Evolutionary conservation across 2,888 invertebrate species (phyloP), one percentile per base, ranked within the genome.

Genomic region (Diogma glabrata): DNA sequence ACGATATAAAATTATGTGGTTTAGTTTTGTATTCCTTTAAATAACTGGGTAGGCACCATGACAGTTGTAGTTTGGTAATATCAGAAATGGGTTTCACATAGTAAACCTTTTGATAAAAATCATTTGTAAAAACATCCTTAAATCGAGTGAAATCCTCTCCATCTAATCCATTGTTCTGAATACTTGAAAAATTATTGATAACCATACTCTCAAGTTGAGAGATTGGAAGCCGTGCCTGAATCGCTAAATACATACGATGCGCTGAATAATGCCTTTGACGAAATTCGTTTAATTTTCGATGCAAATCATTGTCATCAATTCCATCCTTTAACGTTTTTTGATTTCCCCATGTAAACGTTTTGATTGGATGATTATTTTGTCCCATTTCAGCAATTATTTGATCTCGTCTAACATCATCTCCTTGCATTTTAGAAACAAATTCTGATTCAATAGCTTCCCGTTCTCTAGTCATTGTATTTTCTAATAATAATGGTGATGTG

Each of bases 391-490:
- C 78, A 43, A 91, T 67, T 47, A 93, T 63, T 70, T 90, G 89
- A 64, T 87, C 84, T 49, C 81, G 81, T 52, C 90, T 78, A 56
- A 79, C 78, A 16, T 75, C 73, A 63, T 92, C 91, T 4, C 81
- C 82, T 3, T 84, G 82, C 3, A 82, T 63, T 2, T 84, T 82
- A 72, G 87, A 84, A 60, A 87, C 84, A 67, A 90, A 93, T 67
- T 93, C 92, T 49, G 89, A 90, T 63, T 94, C 90, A 3, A 94
- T 85, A 1, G 91, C 84, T 66, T 90, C 83, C 36, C 90, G 73
- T 68, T 94, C 94, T 38, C 92, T 74, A 54, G 85, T 81, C 78
- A 94, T 89, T 0, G 88, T 82, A 54, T 87, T 86, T 61, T 83
- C 78, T 63, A 79, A 80, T 84, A 94, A 84, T 38, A 94, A 73